Conservation (phyloP, 1,140 invertebrate species). For the Olivierus martensii region DNA sequence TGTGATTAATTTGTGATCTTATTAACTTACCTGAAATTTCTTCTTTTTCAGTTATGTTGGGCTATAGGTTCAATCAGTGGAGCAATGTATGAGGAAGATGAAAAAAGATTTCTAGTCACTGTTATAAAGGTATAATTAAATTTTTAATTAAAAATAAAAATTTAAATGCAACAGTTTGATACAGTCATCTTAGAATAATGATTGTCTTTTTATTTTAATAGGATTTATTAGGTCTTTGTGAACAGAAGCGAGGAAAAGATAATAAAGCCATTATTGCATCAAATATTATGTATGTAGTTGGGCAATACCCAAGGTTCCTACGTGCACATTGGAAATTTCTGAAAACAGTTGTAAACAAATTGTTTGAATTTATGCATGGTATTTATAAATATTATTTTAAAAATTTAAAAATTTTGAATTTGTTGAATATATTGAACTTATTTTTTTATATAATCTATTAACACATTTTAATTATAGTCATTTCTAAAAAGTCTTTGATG, state of each 20-base stretch:
- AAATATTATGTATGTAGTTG: conserved; percentile 99
- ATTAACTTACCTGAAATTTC: conserved; percentile 4
- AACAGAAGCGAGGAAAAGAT: conserved; percentile 99
- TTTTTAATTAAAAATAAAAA: not conserved
- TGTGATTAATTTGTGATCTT: too few species aligned
- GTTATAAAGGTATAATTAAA: conserved; percentile 64
- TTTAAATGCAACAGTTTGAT: not conserved
- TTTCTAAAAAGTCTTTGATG: too few species aligned
- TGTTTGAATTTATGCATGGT: conserved; percentile 99
- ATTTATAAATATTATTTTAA: conserved; percentile 15
- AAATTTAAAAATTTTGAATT: too few species aligned
- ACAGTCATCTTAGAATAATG: not conserved
- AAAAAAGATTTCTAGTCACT: conserved; percentile 96
- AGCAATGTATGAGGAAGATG: conserved; percentile 98
- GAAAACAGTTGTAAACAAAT: conserved; percentile 99
- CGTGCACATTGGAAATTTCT: conserved; percentile 99
- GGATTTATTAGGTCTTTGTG: conserved; percentile 93
- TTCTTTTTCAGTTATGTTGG: conserved; percentile 68
- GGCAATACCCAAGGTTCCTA: conserved; percentile 97
- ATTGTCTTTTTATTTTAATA: conserved; percentile 7
- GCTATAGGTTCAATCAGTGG: conserved; percentile 99
- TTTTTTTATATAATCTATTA: too few species aligned
- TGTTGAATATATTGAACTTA: too few species aligned
- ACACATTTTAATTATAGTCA: too few species aligned
- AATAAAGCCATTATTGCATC: conserved; percentile 99